phyloP scores from a whole-genome alignment of 92 coral and sea anemone genomes.

The Heteractis magnifica region DNA sequence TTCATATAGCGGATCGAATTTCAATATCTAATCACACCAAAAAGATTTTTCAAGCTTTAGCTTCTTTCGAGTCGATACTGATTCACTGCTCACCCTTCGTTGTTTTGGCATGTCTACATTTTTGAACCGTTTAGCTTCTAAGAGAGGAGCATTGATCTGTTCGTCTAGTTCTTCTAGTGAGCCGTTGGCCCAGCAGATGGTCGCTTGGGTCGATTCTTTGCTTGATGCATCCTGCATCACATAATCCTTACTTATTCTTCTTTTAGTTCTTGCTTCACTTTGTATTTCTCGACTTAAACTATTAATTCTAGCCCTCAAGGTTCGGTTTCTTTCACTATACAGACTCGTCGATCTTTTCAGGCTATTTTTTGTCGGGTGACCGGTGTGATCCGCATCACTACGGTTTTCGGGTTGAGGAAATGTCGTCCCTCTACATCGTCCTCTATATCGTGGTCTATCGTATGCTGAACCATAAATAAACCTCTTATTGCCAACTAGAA shows the following conservation, averaged over 20 bases:
- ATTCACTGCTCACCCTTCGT: constrained; percentile 14
- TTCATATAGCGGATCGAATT: too few relatives aligned
- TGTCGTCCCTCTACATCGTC: neutral
- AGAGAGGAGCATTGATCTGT: neutral
- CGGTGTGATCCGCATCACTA: too few relatives aligned
- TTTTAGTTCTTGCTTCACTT: neutral
- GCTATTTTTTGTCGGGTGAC: neutral
- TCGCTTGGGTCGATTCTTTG: constrained; percentile 27
- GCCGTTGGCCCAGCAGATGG: constrained; percentile 9
- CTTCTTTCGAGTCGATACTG: neutral
- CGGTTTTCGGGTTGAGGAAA: neutral
- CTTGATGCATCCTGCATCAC: constrained; percentile 20
- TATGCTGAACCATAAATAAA: neutral
- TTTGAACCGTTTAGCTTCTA: neutral
- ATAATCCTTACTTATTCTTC: constrained; percentile 13
- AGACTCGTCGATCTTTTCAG: constrained; percentile 12
- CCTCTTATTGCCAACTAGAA: constrained; percentile 2
- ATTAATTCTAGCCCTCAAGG: constrained; percentile 1
- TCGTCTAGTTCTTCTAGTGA: constrained; percentile 3
- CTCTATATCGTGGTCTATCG: neutral
- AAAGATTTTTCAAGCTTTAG: neutral
- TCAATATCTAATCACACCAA: too few relatives aligned
- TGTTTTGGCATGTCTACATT: constrained; percentile 11
- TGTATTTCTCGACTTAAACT: neutral
- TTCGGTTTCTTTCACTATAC: neutral